phyloP scores from a whole-genome alignment of 2,888 invertebrate species.

The Pegoplata infirma region DNA sequence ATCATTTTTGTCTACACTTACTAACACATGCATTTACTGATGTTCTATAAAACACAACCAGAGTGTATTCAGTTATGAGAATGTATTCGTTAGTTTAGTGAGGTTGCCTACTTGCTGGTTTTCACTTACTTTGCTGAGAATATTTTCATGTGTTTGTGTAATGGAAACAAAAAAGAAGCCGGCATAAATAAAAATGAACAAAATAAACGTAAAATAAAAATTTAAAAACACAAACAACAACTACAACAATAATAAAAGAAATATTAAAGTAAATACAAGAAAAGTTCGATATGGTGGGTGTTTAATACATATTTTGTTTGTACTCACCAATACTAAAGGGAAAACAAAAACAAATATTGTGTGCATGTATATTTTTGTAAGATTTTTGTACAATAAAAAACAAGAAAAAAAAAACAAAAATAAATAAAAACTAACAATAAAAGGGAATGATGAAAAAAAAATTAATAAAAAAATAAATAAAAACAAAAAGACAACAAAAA shows the following conservation, averaged over 20 bases:
- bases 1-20: conserved; percentile 53
- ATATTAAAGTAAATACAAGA: conserved; percentile 62
- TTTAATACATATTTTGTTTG: conserved; percentile 58
- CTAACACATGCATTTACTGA: conserved; percentile 33
- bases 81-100: conserved; percentile 2
- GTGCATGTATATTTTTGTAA: not conserved
- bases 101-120: not conserved
- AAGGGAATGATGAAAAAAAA: conserved; percentile 53
- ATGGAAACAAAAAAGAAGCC: conserved; percentile 74
- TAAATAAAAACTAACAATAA: conserved; percentile 44
- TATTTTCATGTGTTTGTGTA: conserved; percentile 33
- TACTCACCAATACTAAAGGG: conserved; percentile 25
- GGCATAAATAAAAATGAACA: conserved; percentile 71
- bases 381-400: conserved; percentile 63
- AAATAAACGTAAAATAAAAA: conserved; percentile 50
- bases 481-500: not conserved
- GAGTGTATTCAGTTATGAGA: conserved; percentile 4
- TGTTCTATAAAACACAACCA: conserved; percentile 10
- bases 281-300: conserved; percentile 73
- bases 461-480: conserved; percentile 53
- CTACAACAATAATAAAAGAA: conserved; percentile 15
- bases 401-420: conserved; percentile 61
- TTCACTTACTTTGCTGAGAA: conserved; percentile 6
- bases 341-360: not conserved
- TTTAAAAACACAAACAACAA: too few relatives aligned